Percentiles rank a stretch among this genome's conserved stretches.
These are phyloP conservation scores for Micromesistius poutassou DNA, from an alignment of 2,797 vertebrate species.

Conservation along the genomic window DNA sequence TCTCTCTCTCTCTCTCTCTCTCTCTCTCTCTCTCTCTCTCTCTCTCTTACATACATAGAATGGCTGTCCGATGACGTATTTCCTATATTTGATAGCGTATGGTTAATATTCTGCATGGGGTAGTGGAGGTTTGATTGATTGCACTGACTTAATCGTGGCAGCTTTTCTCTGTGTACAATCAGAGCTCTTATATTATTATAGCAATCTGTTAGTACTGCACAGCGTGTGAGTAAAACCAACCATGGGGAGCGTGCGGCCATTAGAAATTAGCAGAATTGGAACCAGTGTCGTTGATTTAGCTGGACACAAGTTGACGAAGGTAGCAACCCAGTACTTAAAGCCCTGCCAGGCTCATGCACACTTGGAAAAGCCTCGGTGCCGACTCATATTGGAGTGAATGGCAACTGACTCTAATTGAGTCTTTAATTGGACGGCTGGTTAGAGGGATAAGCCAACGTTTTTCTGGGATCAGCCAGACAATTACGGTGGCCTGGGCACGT, in stretches of 20 bases:
- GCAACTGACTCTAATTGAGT: conserved; percentile 35
- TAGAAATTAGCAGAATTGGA: conserved; percentile 29
- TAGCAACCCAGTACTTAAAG: conserved; percentile 12
- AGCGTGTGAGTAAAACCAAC: conserved; percentile 32
- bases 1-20: too few species aligned
- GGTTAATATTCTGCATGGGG: conserved; percentile 60
- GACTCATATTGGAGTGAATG: conserved; percentile 39
- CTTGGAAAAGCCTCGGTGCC: conserved; percentile 46
- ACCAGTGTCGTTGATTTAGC: conserved; percentile 17
- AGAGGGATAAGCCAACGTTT: conserved; percentile 18
- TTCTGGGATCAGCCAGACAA: conserved; percentile 21
- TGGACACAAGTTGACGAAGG: conserved; percentile 29
- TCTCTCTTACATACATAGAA: too few species aligned
- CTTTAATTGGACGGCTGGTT: conserved; percentile 20
- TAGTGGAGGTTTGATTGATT: conserved; percentile 62
- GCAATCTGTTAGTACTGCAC: conserved; percentile 13
- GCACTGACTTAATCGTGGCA: conserved; percentile 47
- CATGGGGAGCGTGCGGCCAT: conserved; percentile 20
- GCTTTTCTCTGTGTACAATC: conserved; percentile 48
- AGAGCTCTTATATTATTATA: background rate
- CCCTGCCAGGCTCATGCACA: conserved; percentile 39
- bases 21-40: too few species aligned
- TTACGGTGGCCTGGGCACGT: conserved; percentile 13
- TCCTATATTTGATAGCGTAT: conserved; percentile 30
- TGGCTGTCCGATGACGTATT: too few species aligned